Percentiles rank a stretch among this genome's conserved stretches.
Evolutionary conservation across 2,113 vertebrate species (phyloP).

Genomic region (Xerus inauris): DNA sequence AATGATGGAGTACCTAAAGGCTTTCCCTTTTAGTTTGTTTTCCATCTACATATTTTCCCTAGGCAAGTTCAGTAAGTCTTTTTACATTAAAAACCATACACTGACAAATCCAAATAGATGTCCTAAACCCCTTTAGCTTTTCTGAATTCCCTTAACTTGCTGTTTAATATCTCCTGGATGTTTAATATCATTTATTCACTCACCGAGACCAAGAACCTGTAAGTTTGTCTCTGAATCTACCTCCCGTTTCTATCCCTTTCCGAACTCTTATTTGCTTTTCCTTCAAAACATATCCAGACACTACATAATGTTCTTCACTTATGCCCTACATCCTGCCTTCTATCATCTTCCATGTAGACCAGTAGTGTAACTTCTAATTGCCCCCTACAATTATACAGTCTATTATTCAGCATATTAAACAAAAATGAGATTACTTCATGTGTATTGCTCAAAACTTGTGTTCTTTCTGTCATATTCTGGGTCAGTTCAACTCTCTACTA

Average conservation of each 20-base stretch:
- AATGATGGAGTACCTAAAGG: background rate
- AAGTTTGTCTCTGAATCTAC: background rate
- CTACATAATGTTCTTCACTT: background rate
- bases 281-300: background rate
- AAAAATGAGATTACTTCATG: background rate
- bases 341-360: background rate
- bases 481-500: background rate
- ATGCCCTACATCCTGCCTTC: background rate
- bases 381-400: background rate
- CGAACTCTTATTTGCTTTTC: background rate
- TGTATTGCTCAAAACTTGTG: background rate
- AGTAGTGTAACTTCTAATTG: background rate
- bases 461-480: background rate
- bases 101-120: background rate
- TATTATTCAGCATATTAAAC: background rate
- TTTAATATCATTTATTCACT: background rate
- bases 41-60: background rate
- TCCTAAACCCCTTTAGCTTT: background rate
- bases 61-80: background rate
- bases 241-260: background rate
- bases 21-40: background rate
- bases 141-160: background rate
- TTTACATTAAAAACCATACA: background rate
- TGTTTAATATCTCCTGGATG: background rate
- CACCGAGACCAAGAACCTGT: background rate